A percentile compares a stretch with the other conserved stretches of the same genome.
Conservation (phyloP, 2,797 vertebrate genomes). For the Acanthopagrus latus region DNA sequence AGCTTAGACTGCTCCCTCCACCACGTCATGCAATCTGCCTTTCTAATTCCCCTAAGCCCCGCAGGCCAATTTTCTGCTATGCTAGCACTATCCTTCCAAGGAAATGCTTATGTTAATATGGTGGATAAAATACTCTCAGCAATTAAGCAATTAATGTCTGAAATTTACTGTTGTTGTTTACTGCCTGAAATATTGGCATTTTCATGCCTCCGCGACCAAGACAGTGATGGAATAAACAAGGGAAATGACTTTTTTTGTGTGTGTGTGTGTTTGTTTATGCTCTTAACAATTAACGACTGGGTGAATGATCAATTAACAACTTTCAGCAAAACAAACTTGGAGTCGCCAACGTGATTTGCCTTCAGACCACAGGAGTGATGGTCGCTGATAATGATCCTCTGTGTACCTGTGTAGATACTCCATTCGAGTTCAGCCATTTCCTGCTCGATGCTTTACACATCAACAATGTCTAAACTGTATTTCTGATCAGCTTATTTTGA, state of each 20-base stretch:
- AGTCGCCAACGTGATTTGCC: too few relatives aligned
- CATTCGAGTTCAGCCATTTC: too few relatives aligned
- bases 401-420: too few relatives aligned
- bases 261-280: neutral
- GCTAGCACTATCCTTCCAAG: slow-evolving; percentile 87
- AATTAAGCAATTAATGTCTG: slow-evolving; percentile 94
- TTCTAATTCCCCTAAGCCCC: slow-evolving; percentile 91
- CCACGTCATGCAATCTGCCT: slow-evolving; percentile 86
- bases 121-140: slow-evolving; percentile 88
- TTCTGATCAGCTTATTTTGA: too few relatives aligned
- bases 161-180: slow-evolving; percentile 86
- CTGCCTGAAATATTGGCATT: slow-evolving; percentile 76
- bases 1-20: slow-evolving; percentile 88
- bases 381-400: too few relatives aligned
- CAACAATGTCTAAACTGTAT: too few relatives aligned
- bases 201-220: slow-evolving; percentile 73
- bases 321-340: too few relatives aligned
- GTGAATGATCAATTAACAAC: neutral
- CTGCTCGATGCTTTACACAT: too few relatives aligned
- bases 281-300: slow-evolving; percentile 13
- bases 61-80: slow-evolving; percentile 94
- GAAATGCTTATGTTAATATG: slow-evolving; percentile 92
- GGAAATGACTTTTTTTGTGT: neutral
- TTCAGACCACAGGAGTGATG: too few relatives aligned
- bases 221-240: slow-evolving; percentile 49